Conservation (phyloP, 2,888 invertebrate species). For the Acronicta psi region DNA sequence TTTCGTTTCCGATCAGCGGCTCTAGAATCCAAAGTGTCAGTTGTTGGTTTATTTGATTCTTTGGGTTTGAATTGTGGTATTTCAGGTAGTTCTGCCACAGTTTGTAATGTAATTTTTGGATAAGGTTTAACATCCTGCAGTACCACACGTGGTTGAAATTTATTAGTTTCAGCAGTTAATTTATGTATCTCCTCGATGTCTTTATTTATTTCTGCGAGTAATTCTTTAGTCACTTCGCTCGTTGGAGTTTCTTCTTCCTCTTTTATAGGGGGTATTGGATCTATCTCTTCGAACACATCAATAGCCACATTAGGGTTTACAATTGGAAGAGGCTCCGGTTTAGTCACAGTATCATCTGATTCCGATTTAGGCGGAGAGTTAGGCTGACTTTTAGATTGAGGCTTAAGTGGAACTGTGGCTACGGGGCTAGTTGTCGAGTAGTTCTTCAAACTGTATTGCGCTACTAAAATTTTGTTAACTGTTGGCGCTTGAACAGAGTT, state of each 20-base stretch:
- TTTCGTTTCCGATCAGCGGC: conserved; percentile 88
- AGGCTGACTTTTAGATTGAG: conserved; percentile 84
- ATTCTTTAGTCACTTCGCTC: conserved; percentile 75
- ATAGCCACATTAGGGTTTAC: conserved; percentile 73
- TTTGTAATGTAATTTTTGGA: conserved; percentile 90
- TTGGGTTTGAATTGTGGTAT: conserved; percentile 89
- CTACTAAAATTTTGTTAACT: conserved; percentile 88
- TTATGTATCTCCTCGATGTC: conserved; percentile 87
- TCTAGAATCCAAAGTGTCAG: conserved; percentile 80
- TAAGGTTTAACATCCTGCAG: conserved; percentile 86
- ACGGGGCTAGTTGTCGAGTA: conserved; percentile 77
- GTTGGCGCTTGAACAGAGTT: conserved; percentile 86
- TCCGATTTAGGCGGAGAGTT: conserved; percentile 86
- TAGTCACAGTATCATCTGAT: conserved; percentile 74
- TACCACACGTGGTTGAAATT: conserved; percentile 78
- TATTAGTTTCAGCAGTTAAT: conserved; percentile 83
- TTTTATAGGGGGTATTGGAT: conserved; percentile 80
- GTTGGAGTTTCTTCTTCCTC: conserved; percentile 82
- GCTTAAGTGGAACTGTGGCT: conserved; percentile 70
- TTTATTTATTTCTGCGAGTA: conserved; percentile 83
- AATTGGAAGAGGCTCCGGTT: conserved; percentile 70
- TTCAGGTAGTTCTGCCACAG: conserved; percentile 90
- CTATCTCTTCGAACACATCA: conserved; percentile 80
- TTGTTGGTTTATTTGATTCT: conserved; percentile 70
- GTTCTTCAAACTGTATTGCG: conserved; percentile 88